Base-by-base conservation (phyloP, 1,140 invertebrate genomes). In the Aricia agestis region DNA sequence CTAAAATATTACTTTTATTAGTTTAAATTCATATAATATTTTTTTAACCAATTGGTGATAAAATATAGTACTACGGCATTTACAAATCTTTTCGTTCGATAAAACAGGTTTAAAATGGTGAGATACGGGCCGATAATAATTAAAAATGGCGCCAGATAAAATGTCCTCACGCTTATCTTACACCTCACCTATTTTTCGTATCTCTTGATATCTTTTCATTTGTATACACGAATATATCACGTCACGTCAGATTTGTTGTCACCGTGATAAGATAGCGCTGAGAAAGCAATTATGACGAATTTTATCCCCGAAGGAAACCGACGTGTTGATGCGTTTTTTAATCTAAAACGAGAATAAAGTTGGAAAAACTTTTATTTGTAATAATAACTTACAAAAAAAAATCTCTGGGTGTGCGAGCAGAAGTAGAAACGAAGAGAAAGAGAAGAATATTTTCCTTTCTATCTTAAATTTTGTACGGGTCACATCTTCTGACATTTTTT, bases 191-290 rank as follows among this genome's bases (percentile, higher is more conserved):
- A 63, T 25, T 19, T 63, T 11, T n/a, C 58, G 58, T 17, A 17
- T 17, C 58, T 17, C 5, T 52, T 52, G 45, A 15, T 52, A 52
- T 18, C 17, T 11, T 18, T 63, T 63, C 17, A 63, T 63, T 63
- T 63, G 59, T 63, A 19, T 63, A 63, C 6, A 18, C 59, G 19
- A 63, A 63, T 63, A 19, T 63, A 63, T 63, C 59, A 19, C 17
- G 59, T 18, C 19, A 19, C 59, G 59, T 63, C 59, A 63, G 59
- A 63, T 31, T 63, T 63, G 59, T 63, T 19, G 59, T 63, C 17
- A 19, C 59, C 10, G 9, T 25, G 59, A 63, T 63, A 63, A 63
- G 59, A 63, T 63, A 63, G 19, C 17, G 59, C 45, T 52, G 45
- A 52, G 45, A 52, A 52, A 52, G 45, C 45, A 52, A 52, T 52